Evolutionary conservation across 2,888 invertebrate genomes (phyloP).

Genomic region (Cyaniris semiargus): DNA sequence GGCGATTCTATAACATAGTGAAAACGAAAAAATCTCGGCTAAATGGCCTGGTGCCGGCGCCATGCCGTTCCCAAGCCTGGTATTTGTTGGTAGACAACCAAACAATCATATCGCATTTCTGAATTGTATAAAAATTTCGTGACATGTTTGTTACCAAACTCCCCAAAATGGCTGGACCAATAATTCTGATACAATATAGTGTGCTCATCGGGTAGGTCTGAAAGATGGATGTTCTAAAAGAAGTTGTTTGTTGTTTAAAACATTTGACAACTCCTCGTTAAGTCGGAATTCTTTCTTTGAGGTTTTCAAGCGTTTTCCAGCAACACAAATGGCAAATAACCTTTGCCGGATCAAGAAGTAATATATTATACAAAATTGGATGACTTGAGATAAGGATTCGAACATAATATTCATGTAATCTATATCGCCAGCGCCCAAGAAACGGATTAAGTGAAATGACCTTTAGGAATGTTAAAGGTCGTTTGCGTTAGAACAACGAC

Average conservation of each 20-base stretch:
- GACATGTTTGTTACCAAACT: no score
- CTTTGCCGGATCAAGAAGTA: not conserved
- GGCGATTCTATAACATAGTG: no score
- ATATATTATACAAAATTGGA: not conserved
- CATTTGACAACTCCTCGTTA: no score
- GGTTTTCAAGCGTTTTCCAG: not conserved
- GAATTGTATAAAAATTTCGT: no score
- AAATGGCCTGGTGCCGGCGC: not conserved
- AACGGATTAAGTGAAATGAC: slow-evolving; percentile 18
- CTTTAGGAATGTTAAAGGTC: slow-evolving; percentile 1
- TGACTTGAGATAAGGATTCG: not conserved
- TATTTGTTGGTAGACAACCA: not conserved
- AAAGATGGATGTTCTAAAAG: no score
- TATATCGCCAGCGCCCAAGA: not conserved
- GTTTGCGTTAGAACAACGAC: not conserved
- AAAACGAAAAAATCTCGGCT: no score
- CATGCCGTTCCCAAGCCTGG: not conserved
- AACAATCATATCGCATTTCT: no score
- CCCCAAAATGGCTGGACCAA: no score
- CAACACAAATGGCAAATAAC: not conserved
- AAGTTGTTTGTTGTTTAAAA: no score
- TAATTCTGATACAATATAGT: no score
- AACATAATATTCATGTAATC: not conserved
- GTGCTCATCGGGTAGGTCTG: no score
- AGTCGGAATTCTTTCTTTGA: not conserved